Evolutionary conservation across 2,888 invertebrate genomes (phyloP), one percentile per base, ranked within the genome.

Genomic region (Amphiduros pacificus): DNA sequence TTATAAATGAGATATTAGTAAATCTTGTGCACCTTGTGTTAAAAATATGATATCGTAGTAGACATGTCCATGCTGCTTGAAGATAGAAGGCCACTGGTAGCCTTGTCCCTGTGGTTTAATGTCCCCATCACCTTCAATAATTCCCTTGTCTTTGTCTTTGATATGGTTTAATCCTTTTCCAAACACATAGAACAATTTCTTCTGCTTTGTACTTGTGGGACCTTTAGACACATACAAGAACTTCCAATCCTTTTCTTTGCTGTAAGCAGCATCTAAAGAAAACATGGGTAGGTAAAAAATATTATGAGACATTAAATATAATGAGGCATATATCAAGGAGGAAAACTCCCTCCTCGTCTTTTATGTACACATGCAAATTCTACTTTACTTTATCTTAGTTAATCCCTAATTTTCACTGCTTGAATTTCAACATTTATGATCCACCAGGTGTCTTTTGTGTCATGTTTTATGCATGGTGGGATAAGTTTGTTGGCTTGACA

Each of bases 161-260:
- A 49, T n/a, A 1, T 1, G 26, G 60, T 73, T 67, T 69, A 73
- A 68, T 4, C 78, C 76, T 55, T 69, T 72, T 5, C 78, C 77
- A 66, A 74, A 78, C 40, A 79, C 78, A 67, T 78, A 79, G 63
- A 71, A 77, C 17, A 79, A 58, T 54, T 74, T 74, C 66, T 78
- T 77, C 49, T 77, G 71, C 22, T 71, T 70, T 4, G 74, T 71
- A 50, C 68, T 64, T 1, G 64, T 49, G n/a, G 79, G 76, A 11
- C 78, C 78, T 66, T 78, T 74, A 52, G 72, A 67, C 5, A 79
- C 77, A 61, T 74, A 73, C 55, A 71, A 71, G 51, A 72, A 70
- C 63, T 77, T 77, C 55, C 70, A 73, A 5, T 64, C 63, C 14
- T 74, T 74, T 62, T 77, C 76, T 52, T 73, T 71, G 4, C 67